Conservation (phyloP, 2,797 vertebrate species). For the Ispidina picta region DNA sequence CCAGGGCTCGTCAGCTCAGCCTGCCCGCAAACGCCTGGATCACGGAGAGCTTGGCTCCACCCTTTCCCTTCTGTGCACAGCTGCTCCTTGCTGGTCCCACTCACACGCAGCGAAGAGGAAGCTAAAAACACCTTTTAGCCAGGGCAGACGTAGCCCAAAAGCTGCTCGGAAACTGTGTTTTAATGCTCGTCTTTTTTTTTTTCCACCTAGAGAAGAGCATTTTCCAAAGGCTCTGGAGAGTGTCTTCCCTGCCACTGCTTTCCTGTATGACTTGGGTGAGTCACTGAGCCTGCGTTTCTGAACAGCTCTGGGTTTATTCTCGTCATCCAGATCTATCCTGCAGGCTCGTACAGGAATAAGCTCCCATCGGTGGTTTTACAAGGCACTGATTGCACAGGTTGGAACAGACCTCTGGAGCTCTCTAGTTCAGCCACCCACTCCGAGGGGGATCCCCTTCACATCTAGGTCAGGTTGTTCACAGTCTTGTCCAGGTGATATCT, state of each 20-base stretch:
- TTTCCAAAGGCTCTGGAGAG: not conserved
- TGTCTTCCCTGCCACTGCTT: not conserved
- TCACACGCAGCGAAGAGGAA: not conserved
- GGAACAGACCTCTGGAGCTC: not conserved
- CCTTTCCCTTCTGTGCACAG: not conserved
- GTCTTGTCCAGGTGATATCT: not conserved
- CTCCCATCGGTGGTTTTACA: not conserved
- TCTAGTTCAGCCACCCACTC: not conserved
- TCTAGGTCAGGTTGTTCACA: not conserved
- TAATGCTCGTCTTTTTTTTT: not conserved
- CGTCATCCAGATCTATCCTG: not conserved
- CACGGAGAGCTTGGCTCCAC: not conserved
- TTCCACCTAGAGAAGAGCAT: not conserved
- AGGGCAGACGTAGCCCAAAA: not conserved
- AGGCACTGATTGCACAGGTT: not conserved
- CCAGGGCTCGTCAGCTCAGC: not conserved
- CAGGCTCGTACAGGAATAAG: not conserved
- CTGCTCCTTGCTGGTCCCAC: not conserved
- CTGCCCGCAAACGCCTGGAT: not conserved
- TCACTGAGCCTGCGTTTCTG: not conserved
- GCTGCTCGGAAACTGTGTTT: not conserved
- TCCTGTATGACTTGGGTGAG: conserved; percentile 6
- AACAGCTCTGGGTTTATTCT: not conserved
- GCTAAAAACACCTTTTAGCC: not conserved
- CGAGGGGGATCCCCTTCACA: not conserved